Conservation (phyloP, 2,113 vertebrate species). For the Poecilia latipinna region DNA sequence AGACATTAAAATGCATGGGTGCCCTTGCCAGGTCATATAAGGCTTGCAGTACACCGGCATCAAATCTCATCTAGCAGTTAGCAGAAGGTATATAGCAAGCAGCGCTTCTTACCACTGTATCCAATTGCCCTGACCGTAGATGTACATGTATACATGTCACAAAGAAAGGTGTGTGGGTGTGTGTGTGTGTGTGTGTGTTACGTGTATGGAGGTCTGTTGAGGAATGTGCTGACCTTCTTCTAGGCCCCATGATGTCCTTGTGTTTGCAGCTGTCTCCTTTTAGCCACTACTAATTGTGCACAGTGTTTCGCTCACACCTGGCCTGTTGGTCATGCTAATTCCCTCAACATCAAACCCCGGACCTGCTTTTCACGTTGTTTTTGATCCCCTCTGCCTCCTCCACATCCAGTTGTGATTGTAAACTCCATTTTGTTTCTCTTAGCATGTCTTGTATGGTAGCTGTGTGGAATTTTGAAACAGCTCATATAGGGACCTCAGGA, state of each 20-base stretch:
- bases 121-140: neutral
- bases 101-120: slow-evolving; percentile 9
- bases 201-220: neutral
- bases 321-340: slow-evolving; percentile 1
- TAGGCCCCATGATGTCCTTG: slow-evolving; percentile 22
- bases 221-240: slow-evolving; percentile 41
- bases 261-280: slow-evolving; percentile 40
- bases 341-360: slow-evolving; percentile 20
- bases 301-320: slow-evolving; percentile 40
- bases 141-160: neutral
- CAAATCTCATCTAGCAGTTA: slow-evolving; percentile 61
- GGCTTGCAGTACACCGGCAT: slow-evolving; percentile 54
- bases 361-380: neutral
- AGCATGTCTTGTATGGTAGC: neutral
- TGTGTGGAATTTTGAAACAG: slow-evolving; percentile 29
- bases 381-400: neutral
- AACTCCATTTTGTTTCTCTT: neutral
- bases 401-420: neutral
- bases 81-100: slow-evolving; percentile 24
- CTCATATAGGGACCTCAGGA: neutral
- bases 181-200: neutral
- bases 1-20: slow-evolving; percentile 62
- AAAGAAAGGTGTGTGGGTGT: neutral
- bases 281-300: slow-evolving; percentile 45
- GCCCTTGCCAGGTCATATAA: slow-evolving; percentile 64